phyloP scores from a whole-genome alignment of 2,888 invertebrate species.

The Pomacea canaliculata region DNA sequence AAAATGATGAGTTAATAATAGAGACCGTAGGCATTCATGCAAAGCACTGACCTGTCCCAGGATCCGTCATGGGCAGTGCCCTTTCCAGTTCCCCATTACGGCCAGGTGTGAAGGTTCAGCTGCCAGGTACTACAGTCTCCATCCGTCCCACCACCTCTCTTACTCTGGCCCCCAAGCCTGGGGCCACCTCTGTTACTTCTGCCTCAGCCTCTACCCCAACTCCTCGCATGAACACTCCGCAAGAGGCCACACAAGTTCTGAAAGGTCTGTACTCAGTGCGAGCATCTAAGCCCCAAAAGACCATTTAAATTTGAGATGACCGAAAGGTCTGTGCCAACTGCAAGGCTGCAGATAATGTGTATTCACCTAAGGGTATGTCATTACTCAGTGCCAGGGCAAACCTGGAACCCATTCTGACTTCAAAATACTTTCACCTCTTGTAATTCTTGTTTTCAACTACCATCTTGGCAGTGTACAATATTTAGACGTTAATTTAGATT shows the following conservation, averaged over 20 bases:
- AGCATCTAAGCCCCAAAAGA: not conserved
- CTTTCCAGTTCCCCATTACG: slow-evolving; percentile 38
- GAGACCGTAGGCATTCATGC: not conserved
- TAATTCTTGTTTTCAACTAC: too few relatives aligned
- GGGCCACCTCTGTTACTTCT: slow-evolving; percentile 33
- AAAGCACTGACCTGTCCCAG: not conserved
- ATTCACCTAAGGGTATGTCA: too few relatives aligned
- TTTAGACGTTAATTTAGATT: too few relatives aligned
- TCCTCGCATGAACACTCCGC: slow-evolving; percentile 39
- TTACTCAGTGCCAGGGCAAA: too few relatives aligned
- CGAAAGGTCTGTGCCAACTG: too few relatives aligned
- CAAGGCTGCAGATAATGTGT: too few relatives aligned
- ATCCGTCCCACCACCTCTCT: slow-evolving; percentile 53
- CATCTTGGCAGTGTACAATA: too few relatives aligned
- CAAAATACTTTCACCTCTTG: too few relatives aligned
- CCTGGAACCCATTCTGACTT: too few relatives aligned
- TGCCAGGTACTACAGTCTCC: slow-evolving; percentile 56
- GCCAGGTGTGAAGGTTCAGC: slow-evolving; percentile 57
- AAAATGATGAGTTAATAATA: too few relatives aligned
- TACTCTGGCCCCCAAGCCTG: slow-evolving; percentile 59
- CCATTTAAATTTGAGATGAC: not conserved
- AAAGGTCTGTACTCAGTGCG: slow-evolving; percentile 11
- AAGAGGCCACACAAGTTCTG: slow-evolving; percentile 9
- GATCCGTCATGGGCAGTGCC: slow-evolving; percentile 17
- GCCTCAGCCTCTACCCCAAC: slow-evolving; percentile 32